A percentile compares a stretch with the other conserved stretches of the same genome.
These are phyloP conservation scores for Nematostella vectensis DNA, from an alignment of 92 coral and sea anemone species.

Conservation along the genomic window DNA sequence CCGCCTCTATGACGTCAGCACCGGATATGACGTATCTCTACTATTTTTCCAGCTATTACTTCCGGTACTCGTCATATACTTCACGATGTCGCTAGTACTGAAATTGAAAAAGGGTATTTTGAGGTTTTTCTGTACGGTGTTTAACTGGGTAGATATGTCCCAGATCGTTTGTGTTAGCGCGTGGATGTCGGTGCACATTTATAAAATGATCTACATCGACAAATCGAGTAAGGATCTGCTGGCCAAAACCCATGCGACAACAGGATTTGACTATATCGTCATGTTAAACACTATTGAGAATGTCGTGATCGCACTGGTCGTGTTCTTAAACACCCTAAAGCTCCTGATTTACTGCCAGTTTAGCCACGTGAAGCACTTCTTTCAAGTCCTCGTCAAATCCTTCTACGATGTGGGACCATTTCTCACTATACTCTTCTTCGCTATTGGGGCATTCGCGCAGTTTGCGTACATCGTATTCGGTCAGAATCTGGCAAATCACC, in stretches of 20 bases:
- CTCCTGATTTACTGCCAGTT: constrained; percentile 16
- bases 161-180: neutral
- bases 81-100: constrained; percentile 8
- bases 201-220: constrained; percentile 26
- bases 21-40: constrained; percentile 35
- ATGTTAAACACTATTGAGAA: constrained; percentile 23
- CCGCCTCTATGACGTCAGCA: constrained; percentile 31
- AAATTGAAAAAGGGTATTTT: constrained; percentile 9
- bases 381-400: constrained; percentile 24
- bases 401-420: constrained; percentile 17
- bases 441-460: constrained; percentile 32
- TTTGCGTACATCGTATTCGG: constrained; percentile 44
- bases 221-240: constrained; percentile 7
- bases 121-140: constrained; percentile 22
- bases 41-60: constrained; percentile 32
- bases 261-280: constrained; percentile 30
- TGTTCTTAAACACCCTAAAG: constrained; percentile 49
- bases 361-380: constrained; percentile 32
- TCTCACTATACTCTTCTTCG: constrained; percentile 12
- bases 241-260: constrained; percentile 21
- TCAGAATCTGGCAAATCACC: constrained; percentile 2
- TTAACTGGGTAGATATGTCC: constrained; percentile 4
- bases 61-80: constrained; percentile 30
- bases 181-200: constrained; percentile 29
- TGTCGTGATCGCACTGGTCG: constrained; percentile 28